Base-by-base conservation (phyloP, 1,140 invertebrate species). In the Aphelenchoides avenae region DNA sequence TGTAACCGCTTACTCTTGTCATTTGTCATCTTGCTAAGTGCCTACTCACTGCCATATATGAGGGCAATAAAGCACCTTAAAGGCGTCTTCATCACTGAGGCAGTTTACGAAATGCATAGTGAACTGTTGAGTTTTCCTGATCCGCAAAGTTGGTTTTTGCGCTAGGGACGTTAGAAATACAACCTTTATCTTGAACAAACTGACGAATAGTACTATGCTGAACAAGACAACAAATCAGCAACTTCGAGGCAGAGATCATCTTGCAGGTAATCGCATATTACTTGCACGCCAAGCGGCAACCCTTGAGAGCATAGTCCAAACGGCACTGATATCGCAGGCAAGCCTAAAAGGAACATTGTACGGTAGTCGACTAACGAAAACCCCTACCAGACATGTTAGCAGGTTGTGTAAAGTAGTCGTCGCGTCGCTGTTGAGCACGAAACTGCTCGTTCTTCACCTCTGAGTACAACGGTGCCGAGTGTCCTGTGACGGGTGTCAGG, bases 361-460 rank as follows among this genome's bases (percentile, higher is more conserved):
- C 11, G 5, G 52, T 11, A 65, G 36, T 18, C 24, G 40, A 31
- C 27, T 11, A 11, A 34, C n/a, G 20, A 20, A 29, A 13, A 22
- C 15, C 36, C 42, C 1, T 27, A 85, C 86, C 92, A 27, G 91
- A 89, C 86, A 98, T 87, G 76, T 97, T 98, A 0, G 87, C 87
- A 4, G 92, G 86, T 73, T 94, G 89, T 0, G 92, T 96, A 72
- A 87, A 97, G 78, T 86, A 90, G 80, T 98, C 94, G 75, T 95
- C 89, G 33, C 87, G 80, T 0, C 86, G 86, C 78, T 87, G 88
- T 63, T 91, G 88, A 64, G 88, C 86, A 50, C 89, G 81, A 85
- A 83, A 31, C 81, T 81, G 62, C 37, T 70, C 42, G n/a, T n/a
- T n/a, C 2, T 65, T 78, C 78, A 91, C 94, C 60, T 91, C 86